phyloP scores from a whole-genome alignment of 2,888 invertebrate species.

The Patella pellucida region DNA sequence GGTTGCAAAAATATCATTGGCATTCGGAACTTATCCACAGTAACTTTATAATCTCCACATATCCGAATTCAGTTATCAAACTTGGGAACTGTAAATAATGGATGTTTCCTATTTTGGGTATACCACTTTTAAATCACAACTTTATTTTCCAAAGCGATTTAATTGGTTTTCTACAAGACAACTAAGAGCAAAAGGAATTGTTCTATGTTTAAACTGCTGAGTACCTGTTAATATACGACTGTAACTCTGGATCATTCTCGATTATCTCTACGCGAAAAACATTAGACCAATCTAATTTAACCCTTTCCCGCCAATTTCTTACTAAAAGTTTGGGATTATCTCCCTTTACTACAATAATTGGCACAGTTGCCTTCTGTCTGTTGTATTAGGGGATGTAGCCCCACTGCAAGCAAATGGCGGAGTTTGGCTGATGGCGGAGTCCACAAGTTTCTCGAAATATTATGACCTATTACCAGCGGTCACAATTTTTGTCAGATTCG shows the following conservation, averaged over 20 bases:
- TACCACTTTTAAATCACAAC: background rate
- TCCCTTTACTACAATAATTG: too few relatives aligned
- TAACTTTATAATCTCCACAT: slow-evolving; percentile 21
- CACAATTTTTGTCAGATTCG: too few relatives aligned
- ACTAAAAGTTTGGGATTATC: too few relatives aligned
- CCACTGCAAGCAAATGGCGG: background rate
- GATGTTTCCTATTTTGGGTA: background rate
- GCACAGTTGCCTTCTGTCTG: background rate
- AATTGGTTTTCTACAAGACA: slow-evolving; percentile 6
- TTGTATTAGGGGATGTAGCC: background rate
- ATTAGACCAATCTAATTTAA: background rate
- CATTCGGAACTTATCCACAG: slow-evolving; percentile 34
- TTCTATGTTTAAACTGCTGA: background rate
- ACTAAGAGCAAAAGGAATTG: slow-evolving; percentile 3
- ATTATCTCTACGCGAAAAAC: background rate
- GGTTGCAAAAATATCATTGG: slow-evolving; percentile 27
- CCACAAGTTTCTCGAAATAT: background rate
- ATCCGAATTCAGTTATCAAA: background rate
- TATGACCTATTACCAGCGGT: background rate
- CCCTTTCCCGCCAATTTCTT: background rate
- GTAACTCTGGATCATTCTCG: background rate
- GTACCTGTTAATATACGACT: background rate
- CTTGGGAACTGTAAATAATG: background rate
- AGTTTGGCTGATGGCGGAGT: background rate
- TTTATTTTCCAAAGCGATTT: background rate